Evolutionary conservation across 2,113 vertebrate species (phyloP).

Genomic region (Ceyx cyanopectus): DNA sequence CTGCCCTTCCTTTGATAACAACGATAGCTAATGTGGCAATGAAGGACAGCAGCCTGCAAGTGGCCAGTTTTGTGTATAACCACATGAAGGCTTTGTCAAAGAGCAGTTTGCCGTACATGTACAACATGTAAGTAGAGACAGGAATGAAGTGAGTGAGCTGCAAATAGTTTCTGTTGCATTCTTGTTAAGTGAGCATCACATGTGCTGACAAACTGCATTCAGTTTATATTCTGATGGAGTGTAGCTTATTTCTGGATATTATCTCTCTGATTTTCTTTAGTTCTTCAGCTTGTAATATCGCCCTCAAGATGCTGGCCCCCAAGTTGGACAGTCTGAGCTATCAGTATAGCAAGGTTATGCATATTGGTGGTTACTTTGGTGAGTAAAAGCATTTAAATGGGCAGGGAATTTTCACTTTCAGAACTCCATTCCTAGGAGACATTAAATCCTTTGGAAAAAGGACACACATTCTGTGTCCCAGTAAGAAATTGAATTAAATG

Average conservation of each 20-base stretch:
- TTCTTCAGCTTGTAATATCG: conserved; percentile 83
- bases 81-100: conserved; percentile 84
- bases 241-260: background rate
- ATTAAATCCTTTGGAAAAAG: background rate
- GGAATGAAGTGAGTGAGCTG: background rate
- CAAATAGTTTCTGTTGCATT: background rate
- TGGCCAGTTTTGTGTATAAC: conserved; percentile 85
- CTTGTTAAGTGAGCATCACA: background rate
- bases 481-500: background rate
- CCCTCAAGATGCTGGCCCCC: conserved; percentile 80
- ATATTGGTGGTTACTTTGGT: conserved; percentile 74
- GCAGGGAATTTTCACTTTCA: background rate
- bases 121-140: conserved; percentile 79
- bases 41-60: conserved; percentile 80
- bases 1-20: conserved; percentile 75
- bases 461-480: background rate
- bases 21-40: conserved; percentile 77
- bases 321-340: conserved; percentile 75
- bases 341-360: conserved; percentile 81
- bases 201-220: background rate
- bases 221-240: background rate
- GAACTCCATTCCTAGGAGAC: background rate
- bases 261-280: conserved; percentile 66
- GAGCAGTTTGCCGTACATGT: conserved; percentile 64
- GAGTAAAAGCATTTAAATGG: conserved; percentile 43